phyloP scores from a whole-genome alignment of 2,797 vertebrate genomes.

The Pangasius macronema region DNA sequence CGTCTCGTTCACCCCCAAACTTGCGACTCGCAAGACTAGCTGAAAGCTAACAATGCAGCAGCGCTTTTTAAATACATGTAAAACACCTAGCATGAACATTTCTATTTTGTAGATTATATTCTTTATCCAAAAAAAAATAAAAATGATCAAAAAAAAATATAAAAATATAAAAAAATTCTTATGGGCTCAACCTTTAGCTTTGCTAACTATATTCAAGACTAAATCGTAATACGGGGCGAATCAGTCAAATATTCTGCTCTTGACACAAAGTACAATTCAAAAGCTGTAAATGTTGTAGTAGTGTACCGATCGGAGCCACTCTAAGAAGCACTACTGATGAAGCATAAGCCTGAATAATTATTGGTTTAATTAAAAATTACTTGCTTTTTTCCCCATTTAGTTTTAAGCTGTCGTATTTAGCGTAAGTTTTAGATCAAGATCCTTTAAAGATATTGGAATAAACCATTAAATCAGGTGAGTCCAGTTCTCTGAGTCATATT shows the following conservation, averaged over 20 bases:
- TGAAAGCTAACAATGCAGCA: too few relatives aligned
- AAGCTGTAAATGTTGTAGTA: not conserved
- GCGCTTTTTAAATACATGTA: too few relatives aligned
- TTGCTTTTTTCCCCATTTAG: too few relatives aligned
- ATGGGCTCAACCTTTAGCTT: too few relatives aligned
- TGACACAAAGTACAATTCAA: not conserved
- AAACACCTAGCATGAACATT: not conserved
- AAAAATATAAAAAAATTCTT: not conserved
- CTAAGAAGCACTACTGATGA: not conserved
- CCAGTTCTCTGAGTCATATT: not conserved
- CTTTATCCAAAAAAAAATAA: not conserved
- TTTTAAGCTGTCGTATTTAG: not conserved
- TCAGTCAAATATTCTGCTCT: not conserved
- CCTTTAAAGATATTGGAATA: not conserved
- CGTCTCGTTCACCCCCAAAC: too few relatives aligned
- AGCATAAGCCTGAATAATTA: not conserved
- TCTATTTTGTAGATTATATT: not conserved
- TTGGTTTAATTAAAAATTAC: too few relatives aligned
- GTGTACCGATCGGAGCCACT: not conserved
- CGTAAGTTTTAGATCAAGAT: not conserved
- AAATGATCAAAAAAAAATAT: too few relatives aligned
- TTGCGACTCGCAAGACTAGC: too few relatives aligned
- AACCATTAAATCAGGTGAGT: not conserved
- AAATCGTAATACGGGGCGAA: not conserved
- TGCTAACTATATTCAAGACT: not conserved